Base-by-base conservation (phyloP, 1,140 invertebrate genomes). In the Diabrotica virgifera region DNA sequence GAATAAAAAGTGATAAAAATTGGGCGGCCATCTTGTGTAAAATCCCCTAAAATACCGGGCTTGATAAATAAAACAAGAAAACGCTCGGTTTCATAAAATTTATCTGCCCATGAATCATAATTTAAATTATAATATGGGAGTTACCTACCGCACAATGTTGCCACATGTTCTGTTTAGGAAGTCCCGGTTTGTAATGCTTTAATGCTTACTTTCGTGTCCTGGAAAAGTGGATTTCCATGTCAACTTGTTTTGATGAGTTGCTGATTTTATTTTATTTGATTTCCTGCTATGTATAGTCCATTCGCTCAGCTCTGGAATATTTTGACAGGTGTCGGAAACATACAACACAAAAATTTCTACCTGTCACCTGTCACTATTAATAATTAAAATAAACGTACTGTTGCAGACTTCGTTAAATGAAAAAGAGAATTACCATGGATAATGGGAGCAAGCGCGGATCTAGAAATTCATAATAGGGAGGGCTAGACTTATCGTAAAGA, bases 121-220 rank as follows among this genome's bases (percentile, higher is more conserved):
- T 57, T 57, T 57, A 36, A 57, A 57, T 57, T 57, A n/a, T 37
- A 57, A 57, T 57, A 12, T 57, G 55, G 36, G 36, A 57, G 36
- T 24, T 14, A 55, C n/a, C 52, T 12, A 36, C 24, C 36, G 24
- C 36, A n/a, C 55, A 12, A 6, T 36, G 55, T 57, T 57, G 55
- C 55, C 55, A 57, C 5, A 11, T 40, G 5, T 55, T 14, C 8
- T 5, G n/a, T 11, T 6, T 12, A 8, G 6, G n/a, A 11, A 6
- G 6, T 11, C 51, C 7, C 51, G 11, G 14, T 8, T 6, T 52
- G n/a, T 4, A 52, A 7, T 12, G 51, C n/a, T 12, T 12, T 4
- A 52, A 7, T 12, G 51, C n/a, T 12, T 12, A 5, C 51, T n/a
- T 14, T 52, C 7, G 7, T 14, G n/a, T 12, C 14, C 6, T 10